Base-by-base conservation (phyloP, 2,888 invertebrate genomes). In the Lacanobia wlatinum region DNA sequence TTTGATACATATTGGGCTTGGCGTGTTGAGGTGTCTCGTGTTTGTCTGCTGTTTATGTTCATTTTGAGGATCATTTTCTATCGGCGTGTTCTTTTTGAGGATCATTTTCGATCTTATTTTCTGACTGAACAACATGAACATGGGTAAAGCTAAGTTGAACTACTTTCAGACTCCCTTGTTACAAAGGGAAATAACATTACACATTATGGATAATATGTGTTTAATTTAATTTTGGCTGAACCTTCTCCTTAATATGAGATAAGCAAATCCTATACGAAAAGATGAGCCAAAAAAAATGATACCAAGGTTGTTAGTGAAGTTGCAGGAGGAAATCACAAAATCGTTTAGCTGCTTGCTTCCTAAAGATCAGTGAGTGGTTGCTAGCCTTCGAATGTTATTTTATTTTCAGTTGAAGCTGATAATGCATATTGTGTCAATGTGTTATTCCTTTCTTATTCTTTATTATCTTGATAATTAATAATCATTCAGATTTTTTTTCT, bases 361-460 rank as follows among this genome's bases (percentile, higher is more conserved):
- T 67, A 46, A 53, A 23, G 43, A 69, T 23, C 53, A 69, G 67
- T 46, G 23, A 67, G 43, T 34, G 68, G 55, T 55, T 18, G 43
- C 14, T 67, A 55, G 23, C 67, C 69, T 69, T 69, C 67, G 14
- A 69, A 67, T 38, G 18, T 67, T 55, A 67, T 53, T 69, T 69
- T 53, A 67, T 67, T 46, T 38, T n/a, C 34, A 46, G 14, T 23
- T 46, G 5, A 23, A 55, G 53, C 43, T 43, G 43, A 66, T 53
- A n/a, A 3, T 52, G 7, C 8, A 55, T 21, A 7, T 50, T 7
- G 48, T 62, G 21, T 23, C 23, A 23, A 62, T 46, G 23, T 55
- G 10, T 23, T 67, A 18, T 14, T 14, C 18, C 16, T 23, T n/a
- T 63, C 40, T 58, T 55, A 34, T 46, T 50, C 21, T 23, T 38